Base-by-base conservation (phyloP, 2,888 invertebrate species). In the Cephus nigrinus region DNA sequence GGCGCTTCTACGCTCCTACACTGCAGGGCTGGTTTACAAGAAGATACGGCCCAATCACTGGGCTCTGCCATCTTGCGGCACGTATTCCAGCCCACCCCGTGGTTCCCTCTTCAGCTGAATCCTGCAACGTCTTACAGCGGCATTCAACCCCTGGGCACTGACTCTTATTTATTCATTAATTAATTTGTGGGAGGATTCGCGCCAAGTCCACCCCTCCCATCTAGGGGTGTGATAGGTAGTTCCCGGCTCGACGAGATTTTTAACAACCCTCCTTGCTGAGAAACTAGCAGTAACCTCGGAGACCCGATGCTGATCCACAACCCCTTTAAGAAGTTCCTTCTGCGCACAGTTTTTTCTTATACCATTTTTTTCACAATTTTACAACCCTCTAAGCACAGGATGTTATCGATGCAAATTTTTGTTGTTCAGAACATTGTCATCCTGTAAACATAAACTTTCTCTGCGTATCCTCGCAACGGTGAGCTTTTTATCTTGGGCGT, bases 1-100 rank as follows among this genome's bases (percentile, higher is more conserved):
- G 9, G 55, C 55, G 55, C 55, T 55, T 55, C 55, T 23, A 55
- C 55, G 71, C 71, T 31, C 78, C 78, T 76, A 75, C 77, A 77
- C 69, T 68, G 75, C 73, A 73, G 71, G 79, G 81, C 78, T 77
- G 80, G 80, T 82, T 82, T 84, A 85, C 81, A 81, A 85, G 83
- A 78, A 85, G 83, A 84, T 85, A 84, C 82, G 81, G 77, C 75
- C 82, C 81, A 79, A 85, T 85, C 81, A 78, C 79, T 73, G 80
- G 55, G 55, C 79, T 75, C 36, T 75, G 74, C 68, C 78, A 78
- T 80, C 78, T 78, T 79, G 32, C 12, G 71, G 71, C 71, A 23
- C 36, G 23, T 12, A 33, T 68, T 36, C 36, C 75, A 69, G 40
- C 55, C 23, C 23, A 55, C 55, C 71, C 31, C 71, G 71, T 33